Evolutionary conservation across 2,797 vertebrate genomes (phyloP), one percentile per base, ranked within the genome.

Genomic region (Eidolon dupreanum): DNA sequence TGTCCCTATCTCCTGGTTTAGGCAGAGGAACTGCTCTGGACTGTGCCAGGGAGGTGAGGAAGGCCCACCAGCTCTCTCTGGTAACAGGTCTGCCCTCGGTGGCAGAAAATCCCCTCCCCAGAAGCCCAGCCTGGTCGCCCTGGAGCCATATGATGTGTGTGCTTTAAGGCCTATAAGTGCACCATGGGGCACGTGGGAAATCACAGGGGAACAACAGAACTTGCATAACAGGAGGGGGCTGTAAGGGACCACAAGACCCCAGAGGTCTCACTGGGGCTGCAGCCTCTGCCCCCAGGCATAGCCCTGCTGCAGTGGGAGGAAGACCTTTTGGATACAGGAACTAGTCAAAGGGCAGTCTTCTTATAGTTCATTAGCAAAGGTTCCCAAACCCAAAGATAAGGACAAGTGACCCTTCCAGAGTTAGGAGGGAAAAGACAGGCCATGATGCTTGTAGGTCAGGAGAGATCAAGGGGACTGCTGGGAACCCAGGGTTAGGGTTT

Each of bases 121-220:
- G 46, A 9, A 57, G 20, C 41, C 38, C 46, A 22, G 59, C 19
- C 43, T 36, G 28, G 41, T 24, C 38, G 20, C 31, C 65, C 1
- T 5, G 55, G 46, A n/a, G 31, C 20, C 38, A 15, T 1, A 20
- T 0, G 33, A 65, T 7, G 0, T 0, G 2, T 8, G 33, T 12
- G 28, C 19, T 19, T 65, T 26, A 66, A 75, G 31, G 38, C 16
- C 73, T 61, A 16, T 24, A 22, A 26, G 11, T 10, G 9, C 1
- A 10, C 38, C 1, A 1, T 2, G 12, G 55, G 19, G 28, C 31
- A 43, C 1, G 0, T 5, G 26, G 28, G 19, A 59, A 86, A 86
- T 31, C 9, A 26, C 0, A 28, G 38, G 41, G 65, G 26, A 3
- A 15, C 11, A 2, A 74, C 8, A 57, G 61, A 71, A 53, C 12